A percentile compares a stretch with the other conserved stretches of the same genome.
Conservation (phyloP, 2,113 vertebrate species). For the Vanacampus margaritifer region DNA sequence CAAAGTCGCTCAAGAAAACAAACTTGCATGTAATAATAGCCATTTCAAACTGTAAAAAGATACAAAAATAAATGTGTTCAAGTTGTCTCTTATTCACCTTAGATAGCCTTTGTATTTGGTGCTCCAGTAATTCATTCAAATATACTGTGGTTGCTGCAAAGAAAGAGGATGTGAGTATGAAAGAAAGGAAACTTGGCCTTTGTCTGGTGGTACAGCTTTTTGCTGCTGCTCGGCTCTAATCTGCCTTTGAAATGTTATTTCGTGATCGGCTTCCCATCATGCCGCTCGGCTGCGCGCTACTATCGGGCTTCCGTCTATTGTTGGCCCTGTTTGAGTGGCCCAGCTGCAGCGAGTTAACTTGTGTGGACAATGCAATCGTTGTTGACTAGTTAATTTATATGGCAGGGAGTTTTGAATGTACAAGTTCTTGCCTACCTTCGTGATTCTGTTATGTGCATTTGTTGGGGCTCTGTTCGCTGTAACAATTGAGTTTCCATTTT, state of each 20-base stretch:
- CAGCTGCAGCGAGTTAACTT: constrained; percentile 7
- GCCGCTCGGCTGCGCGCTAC: constrained; percentile 34
- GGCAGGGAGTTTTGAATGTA: neutral
- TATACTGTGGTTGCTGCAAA: neutral
- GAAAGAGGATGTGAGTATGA: constrained; percentile 54
- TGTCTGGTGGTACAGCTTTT: constrained; percentile 37
- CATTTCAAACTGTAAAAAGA: neutral
- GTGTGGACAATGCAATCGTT: constrained; percentile 2
- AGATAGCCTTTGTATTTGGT: neutral
- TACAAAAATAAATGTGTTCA: neutral
- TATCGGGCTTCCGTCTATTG: constrained; percentile 70
- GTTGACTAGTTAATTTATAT: constrained; percentile 24
- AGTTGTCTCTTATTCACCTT: neutral
- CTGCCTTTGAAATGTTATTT: constrained; percentile 58
- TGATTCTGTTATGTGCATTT: neutral
- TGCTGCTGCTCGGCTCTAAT: constrained; percentile 20
- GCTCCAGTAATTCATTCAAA: neutral
- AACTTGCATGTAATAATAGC: too few relatives aligned
- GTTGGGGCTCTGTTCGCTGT: neutral
- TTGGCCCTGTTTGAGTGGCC: constrained; percentile 41
- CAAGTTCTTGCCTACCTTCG: neutral
- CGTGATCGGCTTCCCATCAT: constrained; percentile 51
- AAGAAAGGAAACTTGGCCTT: constrained; percentile 65
- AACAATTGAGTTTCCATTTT: neutral
- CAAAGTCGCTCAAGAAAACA: too few relatives aligned